Conservation (phyloP, 1,140 invertebrate species). For the Medauroidea extradentata region DNA sequence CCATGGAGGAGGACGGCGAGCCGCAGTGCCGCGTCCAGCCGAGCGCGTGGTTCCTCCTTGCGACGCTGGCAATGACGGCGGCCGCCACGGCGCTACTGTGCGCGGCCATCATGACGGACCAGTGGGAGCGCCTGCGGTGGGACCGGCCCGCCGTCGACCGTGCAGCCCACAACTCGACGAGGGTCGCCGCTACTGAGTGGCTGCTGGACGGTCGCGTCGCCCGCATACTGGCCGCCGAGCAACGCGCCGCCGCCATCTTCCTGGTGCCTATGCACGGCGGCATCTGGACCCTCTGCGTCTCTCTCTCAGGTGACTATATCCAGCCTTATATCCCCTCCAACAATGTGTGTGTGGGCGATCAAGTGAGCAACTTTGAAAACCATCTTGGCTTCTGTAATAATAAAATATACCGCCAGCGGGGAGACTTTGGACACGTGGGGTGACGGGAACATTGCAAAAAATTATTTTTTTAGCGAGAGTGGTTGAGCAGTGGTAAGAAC, state of each 20-base stretch:
- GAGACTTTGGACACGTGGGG: too few species aligned
- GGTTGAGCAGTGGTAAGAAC: too few species aligned
- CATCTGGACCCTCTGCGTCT: constrained; percentile 80
- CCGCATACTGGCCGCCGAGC: background rate
- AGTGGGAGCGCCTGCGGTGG: constrained; percentile 80
- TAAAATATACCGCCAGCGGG: too few species aligned
- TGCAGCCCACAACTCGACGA: too few species aligned
- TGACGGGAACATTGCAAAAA: too few species aligned
- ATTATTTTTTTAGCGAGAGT: too few species aligned
- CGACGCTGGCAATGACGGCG: constrained; percentile 50
- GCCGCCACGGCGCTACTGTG: constrained; percentile 72
- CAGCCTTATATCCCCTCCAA: too few species aligned
- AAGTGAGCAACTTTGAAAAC: too few species aligned
- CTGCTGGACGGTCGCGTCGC: constrained; percentile 37
- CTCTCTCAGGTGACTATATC: constrained; percentile 57
- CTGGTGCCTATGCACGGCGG: constrained; percentile 80
- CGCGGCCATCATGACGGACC: constrained; percentile 76
- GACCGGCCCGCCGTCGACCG: constrained; percentile 40
- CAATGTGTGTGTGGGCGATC: too few species aligned
- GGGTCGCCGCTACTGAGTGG: constrained; percentile 36
- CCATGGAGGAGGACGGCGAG: background rate
- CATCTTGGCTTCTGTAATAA: too few species aligned
- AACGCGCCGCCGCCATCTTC: constrained; percentile 47
- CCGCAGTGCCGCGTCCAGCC: constrained; percentile 3
- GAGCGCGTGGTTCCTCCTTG: constrained; percentile 32